A percentile compares a stretch with the other conserved stretches of the same genome.
These are phyloP conservation scores for Drosophila lacteicornis DNA, from an alignment of 1,140 invertebrate species.

Conservation along the genomic window DNA sequence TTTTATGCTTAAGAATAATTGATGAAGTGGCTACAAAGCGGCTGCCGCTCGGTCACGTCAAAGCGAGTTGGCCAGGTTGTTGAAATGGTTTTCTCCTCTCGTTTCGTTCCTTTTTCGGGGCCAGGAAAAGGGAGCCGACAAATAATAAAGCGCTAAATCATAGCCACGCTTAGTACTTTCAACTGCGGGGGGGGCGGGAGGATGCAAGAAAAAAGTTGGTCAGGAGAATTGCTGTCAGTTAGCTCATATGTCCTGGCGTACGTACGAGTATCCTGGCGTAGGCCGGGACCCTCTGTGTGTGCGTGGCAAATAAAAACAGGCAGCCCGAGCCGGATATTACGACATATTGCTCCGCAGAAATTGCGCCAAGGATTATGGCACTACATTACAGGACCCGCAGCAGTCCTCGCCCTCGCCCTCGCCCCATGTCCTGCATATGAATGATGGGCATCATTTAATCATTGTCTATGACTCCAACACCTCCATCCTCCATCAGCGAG, in stretches of 20 bases:
- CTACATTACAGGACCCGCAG: slow-evolving; percentile 72
- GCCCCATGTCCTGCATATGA: slow-evolving; percentile 68
- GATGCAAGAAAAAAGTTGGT: slow-evolving; percentile 5
- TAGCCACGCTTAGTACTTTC: slow-evolving; percentile 81
- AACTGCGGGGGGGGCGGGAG: slow-evolving; percentile 28
- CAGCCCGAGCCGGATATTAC: slow-evolving; percentile 73
- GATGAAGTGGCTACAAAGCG: slow-evolving; percentile 80
- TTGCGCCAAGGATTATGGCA: slow-evolving; percentile 81
- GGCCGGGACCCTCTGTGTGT: slow-evolving; percentile 41
- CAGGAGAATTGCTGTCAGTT: slow-evolving; percentile 52
- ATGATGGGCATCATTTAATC: slow-evolving; percentile 82
- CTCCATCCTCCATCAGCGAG: slow-evolving; percentile 28
- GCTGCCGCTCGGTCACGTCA: slow-evolving; percentile 63
- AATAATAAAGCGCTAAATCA: slow-evolving; percentile 83
- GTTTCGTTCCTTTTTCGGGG: not conserved
- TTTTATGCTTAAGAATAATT: slow-evolving; percentile 84
- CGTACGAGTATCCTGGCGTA: slow-evolving; percentile 28
- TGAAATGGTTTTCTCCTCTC: slow-evolving; percentile 26
- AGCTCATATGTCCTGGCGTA: slow-evolving; percentile 54
- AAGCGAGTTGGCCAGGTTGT: slow-evolving; percentile 47
- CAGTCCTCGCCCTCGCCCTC: not conserved
- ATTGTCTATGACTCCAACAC: slow-evolving; percentile 80
- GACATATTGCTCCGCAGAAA: slow-evolving; percentile 78
- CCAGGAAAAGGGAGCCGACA: slow-evolving; percentile 28
- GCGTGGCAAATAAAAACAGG: slow-evolving; percentile 74